Evolutionary conservation across 2,113 vertebrate genomes (phyloP).

Genomic region (Pica pica): DNA sequence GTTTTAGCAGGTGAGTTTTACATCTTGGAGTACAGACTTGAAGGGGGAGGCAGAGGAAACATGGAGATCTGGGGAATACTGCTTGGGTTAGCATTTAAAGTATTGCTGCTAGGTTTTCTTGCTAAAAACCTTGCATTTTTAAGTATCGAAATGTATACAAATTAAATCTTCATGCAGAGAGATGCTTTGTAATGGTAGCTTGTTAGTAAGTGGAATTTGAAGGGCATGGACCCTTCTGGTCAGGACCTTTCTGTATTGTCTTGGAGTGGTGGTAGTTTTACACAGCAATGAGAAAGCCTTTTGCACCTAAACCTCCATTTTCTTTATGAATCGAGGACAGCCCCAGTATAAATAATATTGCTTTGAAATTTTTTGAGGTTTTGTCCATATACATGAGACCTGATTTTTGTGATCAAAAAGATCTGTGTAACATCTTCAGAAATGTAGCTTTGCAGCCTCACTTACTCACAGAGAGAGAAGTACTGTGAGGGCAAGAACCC

Average conservation of each 20-base stretch:
- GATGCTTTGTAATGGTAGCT: background rate
- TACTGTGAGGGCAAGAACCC: background rate
- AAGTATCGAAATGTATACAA: background rate
- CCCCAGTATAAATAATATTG: background rate
- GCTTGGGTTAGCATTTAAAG: background rate
- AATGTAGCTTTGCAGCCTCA: background rate
- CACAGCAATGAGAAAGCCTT: background rate
- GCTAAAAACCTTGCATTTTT: background rate
- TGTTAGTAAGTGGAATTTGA: background rate
- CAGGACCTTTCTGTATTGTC: background rate
- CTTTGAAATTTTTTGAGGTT: background rate
- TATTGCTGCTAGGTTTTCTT: background rate
- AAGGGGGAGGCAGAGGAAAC: background rate
- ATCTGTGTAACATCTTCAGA: background rate
- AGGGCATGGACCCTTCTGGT: background rate
- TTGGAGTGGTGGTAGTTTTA: background rate
- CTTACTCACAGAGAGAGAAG: background rate
- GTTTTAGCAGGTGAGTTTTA: background rate
- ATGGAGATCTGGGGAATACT: background rate
- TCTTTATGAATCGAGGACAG: background rate
- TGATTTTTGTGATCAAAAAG: background rate
- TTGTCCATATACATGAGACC: background rate
- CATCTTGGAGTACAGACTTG: background rate
- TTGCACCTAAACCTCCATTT: background rate
- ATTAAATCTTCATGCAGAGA: background rate